Evolutionary conservation across 2,888 invertebrate species (phyloP), one percentile per base, ranked within the genome.

Genomic region (Microplitis manilae): DNA sequence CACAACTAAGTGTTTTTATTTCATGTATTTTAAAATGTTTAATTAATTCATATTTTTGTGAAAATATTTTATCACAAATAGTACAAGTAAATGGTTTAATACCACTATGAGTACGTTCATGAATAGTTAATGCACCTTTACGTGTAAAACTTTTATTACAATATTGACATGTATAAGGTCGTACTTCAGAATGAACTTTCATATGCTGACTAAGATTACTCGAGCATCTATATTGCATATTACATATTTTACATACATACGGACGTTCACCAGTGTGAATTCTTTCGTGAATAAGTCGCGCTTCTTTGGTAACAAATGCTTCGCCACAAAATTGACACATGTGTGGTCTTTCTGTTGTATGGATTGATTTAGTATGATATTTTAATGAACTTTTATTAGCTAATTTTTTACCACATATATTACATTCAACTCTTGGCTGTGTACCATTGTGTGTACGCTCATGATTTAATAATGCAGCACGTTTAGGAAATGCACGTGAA

Each of bases 321-420:
- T 90, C 88, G 9, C 87, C 87, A 80, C 91, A 92, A 60, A 87
- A 86, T 9, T 90, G 89, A 82, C 91, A 92, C 60, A 87, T 86
- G 81, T 90, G 89, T 0, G 90, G 88, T 39, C 89, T 89, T 74
- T 90, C 90, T 0, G 88, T 90, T 59, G 88, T 88, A 83, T 91
- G 91, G 40, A 86, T 80, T 0, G 90, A 87, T 41, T 90, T 88
- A 82, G 90, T 87, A 84, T 92, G 92, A 73, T 89, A 89, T 2
- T 79, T 81, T 41, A 90, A 81, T 0, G 89, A 87, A 75, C 80
- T 84, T 75, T 86, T 87, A 61, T 83, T 86, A 0, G 87, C 83
- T 59, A 89, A 82, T 76, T 84, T 83, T 69, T 88, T 87, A 1
- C 86, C 87, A 41, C 88, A 89, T 40, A 84, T 82, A 6, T 87